Evolutionary conservation across 2,888 invertebrate genomes (phyloP), one percentile per base, ranked within the genome.

Genomic region (Plebejus melissa): DNA sequence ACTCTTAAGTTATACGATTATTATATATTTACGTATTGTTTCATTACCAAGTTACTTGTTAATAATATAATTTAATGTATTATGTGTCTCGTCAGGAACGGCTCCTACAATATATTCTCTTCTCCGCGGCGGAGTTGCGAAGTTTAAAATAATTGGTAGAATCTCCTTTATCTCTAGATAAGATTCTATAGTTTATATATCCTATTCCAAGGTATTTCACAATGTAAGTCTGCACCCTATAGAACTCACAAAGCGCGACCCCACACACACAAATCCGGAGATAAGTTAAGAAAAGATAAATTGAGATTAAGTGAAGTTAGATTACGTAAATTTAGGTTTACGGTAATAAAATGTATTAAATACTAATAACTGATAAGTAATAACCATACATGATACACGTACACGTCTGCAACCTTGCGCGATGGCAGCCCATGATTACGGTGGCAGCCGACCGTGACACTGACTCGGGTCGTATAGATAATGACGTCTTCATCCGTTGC

Each of bases 401-500:
- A 88, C 87, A 88, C 87, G 85, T 85, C 79, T 83, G 85, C 87
- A 91, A 88, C 92, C 91, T 92, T 91, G 91, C 82, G 82, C 84
- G 88, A 87, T 87, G 88, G 87, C 86, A 82, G 82, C 80, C 82
- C 80, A 84, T 83, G 87, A 86, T 88, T 86, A 87, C 85, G 86
- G 85, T 85, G 88, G 82, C 83, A 85, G 81, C 84, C 88, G 90
- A 86, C 92, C 92, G 87, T 92, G 92, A 91, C 92, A 91, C 87
- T 92, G 90, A 85, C 87, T 84, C 82, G 82, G 88, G 87, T 85
- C 87, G 88, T 85, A 71, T 41, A 71, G 85, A 87, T 90, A 88
- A 89, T 88, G 85, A 87, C 84, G 84, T 83, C 85, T 87, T 85
- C 80, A 79, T 78, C 80, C 80, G 79, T 79, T 76, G 77, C 76